Conservation (phyloP, 2,113 vertebrate species). For the Diadophis punctatus region DNA sequence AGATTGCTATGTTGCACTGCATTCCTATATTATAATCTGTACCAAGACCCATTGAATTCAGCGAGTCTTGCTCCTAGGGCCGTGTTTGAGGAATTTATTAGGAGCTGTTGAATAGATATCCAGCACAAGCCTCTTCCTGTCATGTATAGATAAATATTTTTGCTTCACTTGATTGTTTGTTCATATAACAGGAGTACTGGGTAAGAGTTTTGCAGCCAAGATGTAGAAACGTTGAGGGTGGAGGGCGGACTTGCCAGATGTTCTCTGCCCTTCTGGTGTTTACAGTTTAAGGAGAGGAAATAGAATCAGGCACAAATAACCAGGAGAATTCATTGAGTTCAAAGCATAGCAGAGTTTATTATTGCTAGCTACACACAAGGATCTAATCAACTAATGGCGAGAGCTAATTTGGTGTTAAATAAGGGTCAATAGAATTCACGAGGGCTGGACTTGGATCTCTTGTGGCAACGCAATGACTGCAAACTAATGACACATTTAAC, state of each 20-base stretch:
- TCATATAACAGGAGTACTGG: background rate
- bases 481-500: background rate
- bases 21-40: background rate
- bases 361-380: background rate
- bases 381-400: background rate
- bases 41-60: background rate
- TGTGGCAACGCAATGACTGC: background rate
- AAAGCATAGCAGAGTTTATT: background rate
- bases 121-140: background rate
- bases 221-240: background rate
- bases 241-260: background rate
- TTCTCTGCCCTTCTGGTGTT: background rate
- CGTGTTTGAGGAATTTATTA: background rate
- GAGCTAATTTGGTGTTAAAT: background rate
- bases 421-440: background rate
- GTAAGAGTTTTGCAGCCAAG: background rate
- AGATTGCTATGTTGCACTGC: background rate
- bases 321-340: too few species aligned
- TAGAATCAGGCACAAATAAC: background rate
- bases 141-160: background rate
- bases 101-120: background rate
- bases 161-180: background rate
- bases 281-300: slow-evolving; percentile 25
- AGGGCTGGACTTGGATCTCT: background rate
- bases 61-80: background rate